These are phyloP conservation scores for Gasteruption jaculator DNA, from an alignment of 2,888 invertebrate species.

Conservation along the genomic window DNA sequence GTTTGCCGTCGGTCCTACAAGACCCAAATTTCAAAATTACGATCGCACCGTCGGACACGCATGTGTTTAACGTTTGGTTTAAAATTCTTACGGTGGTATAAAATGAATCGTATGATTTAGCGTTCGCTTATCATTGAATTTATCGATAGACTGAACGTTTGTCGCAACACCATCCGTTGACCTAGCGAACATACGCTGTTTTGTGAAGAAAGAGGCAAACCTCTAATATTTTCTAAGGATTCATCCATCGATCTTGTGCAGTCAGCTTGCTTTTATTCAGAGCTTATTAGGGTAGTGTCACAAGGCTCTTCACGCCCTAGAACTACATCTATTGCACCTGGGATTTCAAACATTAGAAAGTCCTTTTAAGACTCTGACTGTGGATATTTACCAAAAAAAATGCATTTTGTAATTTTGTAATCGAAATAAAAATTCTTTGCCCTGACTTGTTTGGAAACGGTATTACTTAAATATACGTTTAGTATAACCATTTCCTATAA, in stretches of 20 bases:
- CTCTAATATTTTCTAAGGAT: constrained; percentile 46
- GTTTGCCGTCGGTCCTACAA: constrained; percentile 32
- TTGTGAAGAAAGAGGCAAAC: constrained; percentile 20
- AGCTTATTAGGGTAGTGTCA: constrained; percentile 50
- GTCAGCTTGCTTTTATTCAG: constrained; percentile 38
- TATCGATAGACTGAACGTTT: too few species aligned
- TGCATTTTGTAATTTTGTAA: too few species aligned
- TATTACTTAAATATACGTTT: too few species aligned
- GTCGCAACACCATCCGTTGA: constrained; percentile 36
- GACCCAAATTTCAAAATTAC: constrained; percentile 48
- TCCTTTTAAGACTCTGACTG: too few species aligned
- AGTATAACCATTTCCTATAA: too few species aligned
- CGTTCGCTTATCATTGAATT: too few species aligned
- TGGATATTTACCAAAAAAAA: too few species aligned
- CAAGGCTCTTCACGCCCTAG: constrained; percentile 45
- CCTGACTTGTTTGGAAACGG: too few species aligned
- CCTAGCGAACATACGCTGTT: constrained; percentile 39
- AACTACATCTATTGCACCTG: constrained; percentile 33
- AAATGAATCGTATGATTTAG: too few species aligned
- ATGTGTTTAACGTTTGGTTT: too few species aligned
- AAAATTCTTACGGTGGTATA: too few species aligned
- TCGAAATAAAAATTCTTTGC: too few species aligned
- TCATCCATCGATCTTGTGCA: constrained; percentile 48
- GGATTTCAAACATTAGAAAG: constrained; percentile 16
- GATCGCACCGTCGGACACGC: constrained; percentile 44